Evolutionary conservation across 2,113 vertebrate species (phyloP).

Genomic region (Dolichallabes microphthalmus): DNA sequence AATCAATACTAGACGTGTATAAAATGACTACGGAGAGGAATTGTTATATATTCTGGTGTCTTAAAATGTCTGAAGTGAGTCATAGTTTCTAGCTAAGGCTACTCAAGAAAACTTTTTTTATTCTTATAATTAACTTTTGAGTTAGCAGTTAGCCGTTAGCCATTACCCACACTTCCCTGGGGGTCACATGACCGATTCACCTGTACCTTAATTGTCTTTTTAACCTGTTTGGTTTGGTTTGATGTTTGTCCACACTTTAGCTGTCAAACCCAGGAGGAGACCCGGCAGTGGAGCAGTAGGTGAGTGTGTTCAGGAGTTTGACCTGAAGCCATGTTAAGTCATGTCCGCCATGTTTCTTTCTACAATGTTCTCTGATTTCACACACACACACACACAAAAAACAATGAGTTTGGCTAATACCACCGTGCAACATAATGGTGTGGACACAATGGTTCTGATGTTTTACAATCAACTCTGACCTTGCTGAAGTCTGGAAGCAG

Average conservation of each 20-base stretch:
- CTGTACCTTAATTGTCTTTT: neutral
- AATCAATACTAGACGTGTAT: neutral
- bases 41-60: neutral
- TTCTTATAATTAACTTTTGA: neutral
- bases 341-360: neutral
- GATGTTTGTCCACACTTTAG: constrained; percentile 37
- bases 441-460: neutral
- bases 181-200: constrained; percentile 25
- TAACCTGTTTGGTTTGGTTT: constrained; percentile 34
- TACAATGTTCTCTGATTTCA: neutral
- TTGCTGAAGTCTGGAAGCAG: neutral
- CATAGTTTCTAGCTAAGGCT: neutral
- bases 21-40: neutral
- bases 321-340: neutral
- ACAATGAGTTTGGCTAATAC: neutral
- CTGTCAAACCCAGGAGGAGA: constrained; percentile 45
- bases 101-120: too few relatives aligned
- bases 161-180: neutral
- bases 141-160: neutral
- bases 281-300: constrained; percentile 52
- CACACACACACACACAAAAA: too few relatives aligned
- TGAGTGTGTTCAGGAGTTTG: constrained; percentile 33
- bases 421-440: neutral
- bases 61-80: neutral
- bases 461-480: neutral